These are phyloP conservation scores for Schizotus pectinicornis DNA, from an alignment of 2,888 invertebrate genomes.

Conservation along the genomic window DNA sequence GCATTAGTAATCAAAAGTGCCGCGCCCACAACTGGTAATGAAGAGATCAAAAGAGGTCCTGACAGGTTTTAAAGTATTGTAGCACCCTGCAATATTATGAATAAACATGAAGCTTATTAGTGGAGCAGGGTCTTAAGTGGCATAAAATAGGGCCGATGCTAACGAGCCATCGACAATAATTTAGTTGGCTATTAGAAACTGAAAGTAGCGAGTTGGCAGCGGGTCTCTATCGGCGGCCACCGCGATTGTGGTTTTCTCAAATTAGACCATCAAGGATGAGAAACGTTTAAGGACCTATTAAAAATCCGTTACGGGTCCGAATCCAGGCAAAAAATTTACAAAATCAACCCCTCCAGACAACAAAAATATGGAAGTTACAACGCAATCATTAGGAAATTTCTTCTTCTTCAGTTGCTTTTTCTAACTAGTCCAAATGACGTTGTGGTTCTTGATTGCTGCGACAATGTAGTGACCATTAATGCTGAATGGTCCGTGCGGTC, in stretches of 20 bases:
- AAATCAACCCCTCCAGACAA: background rate
- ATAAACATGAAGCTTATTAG: slow-evolving; percentile 45
- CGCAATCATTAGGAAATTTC: background rate
- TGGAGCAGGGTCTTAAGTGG: slow-evolving; percentile 35
- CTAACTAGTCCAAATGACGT: background rate
- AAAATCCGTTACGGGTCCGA: slow-evolving; percentile 24
- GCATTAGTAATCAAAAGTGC: slow-evolving; percentile 40
- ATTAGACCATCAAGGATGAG: slow-evolving; percentile 5
- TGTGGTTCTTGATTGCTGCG: background rate
- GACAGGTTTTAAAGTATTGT: slow-evolving; percentile 41
- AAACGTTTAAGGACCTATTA: slow-evolving; percentile 22
- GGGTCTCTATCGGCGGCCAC: background rate
- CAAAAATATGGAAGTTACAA: too few relatives aligned
- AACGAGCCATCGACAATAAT: slow-evolving; percentile 39
- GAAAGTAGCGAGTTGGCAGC: slow-evolving; percentile 6
- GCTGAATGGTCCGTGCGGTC: background rate
- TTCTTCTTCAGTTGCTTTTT: background rate
- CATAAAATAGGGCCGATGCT: slow-evolving; percentile 32
- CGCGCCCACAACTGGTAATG: slow-evolving; percentile 43
- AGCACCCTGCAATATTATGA: slow-evolving; percentile 41
- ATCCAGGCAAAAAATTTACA: background rate
- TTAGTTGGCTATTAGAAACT: slow-evolving; percentile 22
- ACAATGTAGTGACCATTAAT: background rate
- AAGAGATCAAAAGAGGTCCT: slow-evolving; percentile 42
- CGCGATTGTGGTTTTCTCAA: slow-evolving; percentile 14